A percentile compares a stretch with the other conserved stretches of the same genome.
Evolutionary conservation across 2,113 vertebrate species (phyloP).

Genomic region (Illadopsis cleaveri): DNA sequence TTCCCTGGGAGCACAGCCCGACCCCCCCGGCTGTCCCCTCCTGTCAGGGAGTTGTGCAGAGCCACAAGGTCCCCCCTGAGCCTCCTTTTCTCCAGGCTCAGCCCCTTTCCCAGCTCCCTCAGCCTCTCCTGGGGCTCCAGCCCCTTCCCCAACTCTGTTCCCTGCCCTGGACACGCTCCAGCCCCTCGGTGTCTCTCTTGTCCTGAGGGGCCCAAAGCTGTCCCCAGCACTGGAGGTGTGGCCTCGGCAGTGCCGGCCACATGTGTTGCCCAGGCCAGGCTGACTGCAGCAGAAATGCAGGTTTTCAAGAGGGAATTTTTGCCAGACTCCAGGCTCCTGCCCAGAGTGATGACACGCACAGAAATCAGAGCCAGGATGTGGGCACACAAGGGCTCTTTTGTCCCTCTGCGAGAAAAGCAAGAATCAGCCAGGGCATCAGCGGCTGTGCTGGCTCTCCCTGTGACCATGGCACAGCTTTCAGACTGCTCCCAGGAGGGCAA

Average conservation of each 20-base stretch:
- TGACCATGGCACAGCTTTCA: background rate
- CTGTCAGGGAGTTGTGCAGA: background rate
- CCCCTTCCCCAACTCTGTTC: background rate
- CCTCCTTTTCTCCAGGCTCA: background rate
- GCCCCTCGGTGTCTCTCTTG: rapidly evolving
- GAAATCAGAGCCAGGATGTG: background rate
- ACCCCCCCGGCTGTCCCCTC: background rate
- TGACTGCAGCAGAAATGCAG: background rate
- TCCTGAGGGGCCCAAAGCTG: background rate
- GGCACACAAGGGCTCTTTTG: slow-evolving; percentile 12
- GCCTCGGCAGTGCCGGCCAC: background rate
- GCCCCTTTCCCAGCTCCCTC: background rate
- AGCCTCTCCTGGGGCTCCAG: background rate
- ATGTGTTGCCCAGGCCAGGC: background rate
- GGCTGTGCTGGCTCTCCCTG: rapidly evolving
- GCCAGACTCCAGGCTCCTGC: background rate
- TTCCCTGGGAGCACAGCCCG: background rate
- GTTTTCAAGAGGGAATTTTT: background rate
- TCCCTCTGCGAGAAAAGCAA: background rate
- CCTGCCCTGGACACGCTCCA: background rate
- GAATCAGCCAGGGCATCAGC: background rate
- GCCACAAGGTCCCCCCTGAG: background rate
- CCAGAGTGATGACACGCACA: background rate
- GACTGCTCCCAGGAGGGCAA: background rate
- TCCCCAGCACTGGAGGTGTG: background rate